A percentile compares a stretch with the other conserved stretches of the same genome.
Conservation (phyloP, 2,113 vertebrate species). For the Eurypyga helias region DNA sequence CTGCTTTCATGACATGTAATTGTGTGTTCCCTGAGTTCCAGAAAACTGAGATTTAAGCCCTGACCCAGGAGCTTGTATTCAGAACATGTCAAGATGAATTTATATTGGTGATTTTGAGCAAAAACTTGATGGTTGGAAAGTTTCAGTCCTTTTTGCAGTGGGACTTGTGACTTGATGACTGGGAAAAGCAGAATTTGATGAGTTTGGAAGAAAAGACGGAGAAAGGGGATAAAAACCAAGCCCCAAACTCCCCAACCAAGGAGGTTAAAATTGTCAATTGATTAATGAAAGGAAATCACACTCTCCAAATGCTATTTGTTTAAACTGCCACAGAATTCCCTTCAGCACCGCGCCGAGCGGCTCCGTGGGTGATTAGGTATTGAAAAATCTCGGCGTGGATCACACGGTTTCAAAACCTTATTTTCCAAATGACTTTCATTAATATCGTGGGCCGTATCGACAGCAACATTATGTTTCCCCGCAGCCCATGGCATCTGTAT, state of each 20-base stretch:
- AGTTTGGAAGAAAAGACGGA: background rate
- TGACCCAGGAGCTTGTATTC: accelerated
- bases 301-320: background rate
- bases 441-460: background rate
- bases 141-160: accelerated
- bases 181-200: background rate
- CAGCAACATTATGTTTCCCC: background rate
- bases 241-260: background rate
- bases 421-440: constrained; percentile 25
- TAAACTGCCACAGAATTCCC: background rate
- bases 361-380: background rate
- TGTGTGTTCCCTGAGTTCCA: background rate
- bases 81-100: accelerated
- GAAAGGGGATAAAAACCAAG: background rate
- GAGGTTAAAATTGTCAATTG: background rate
- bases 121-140: background rate
- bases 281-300: background rate
- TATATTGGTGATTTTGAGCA: accelerated
- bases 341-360: background rate
- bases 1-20: background rate
- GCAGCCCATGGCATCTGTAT: background rate
- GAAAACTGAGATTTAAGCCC: background rate
- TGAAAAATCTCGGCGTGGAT: background rate
- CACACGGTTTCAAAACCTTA: background rate
- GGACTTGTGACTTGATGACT: background rate